These are phyloP conservation scores for Ormyrus labotus DNA, from an alignment of 2,888 invertebrate species.

Conservation along the genomic window DNA sequence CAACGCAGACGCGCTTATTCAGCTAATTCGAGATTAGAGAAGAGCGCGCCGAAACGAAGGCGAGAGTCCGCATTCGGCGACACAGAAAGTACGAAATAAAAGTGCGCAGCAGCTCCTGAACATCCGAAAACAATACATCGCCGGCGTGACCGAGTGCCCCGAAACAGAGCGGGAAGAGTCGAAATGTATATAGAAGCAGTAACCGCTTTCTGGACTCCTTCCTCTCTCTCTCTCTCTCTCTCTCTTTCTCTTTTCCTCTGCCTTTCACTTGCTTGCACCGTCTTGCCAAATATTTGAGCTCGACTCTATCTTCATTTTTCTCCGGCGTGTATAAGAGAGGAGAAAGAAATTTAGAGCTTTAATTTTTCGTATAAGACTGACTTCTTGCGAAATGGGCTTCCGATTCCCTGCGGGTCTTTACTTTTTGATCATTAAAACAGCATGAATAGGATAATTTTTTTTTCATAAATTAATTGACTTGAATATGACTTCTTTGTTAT, in stretches of 20 bases:
- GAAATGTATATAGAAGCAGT: conserved; percentile 9
- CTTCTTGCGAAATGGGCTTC: conserved; percentile 9
- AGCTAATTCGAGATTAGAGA: conserved; percentile 35
- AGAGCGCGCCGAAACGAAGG: neutral
- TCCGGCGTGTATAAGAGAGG: neutral
- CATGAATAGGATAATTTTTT: too few species aligned
- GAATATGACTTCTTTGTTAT: too few species aligned
- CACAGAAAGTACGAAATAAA: conserved; percentile 3
- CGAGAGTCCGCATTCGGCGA: conserved; percentile 1
- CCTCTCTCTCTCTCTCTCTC: too few species aligned
- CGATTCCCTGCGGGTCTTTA: neutral
- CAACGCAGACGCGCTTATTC: conserved; percentile 15
- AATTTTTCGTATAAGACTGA: neutral
- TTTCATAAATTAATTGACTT: neutral
- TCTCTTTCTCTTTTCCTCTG: neutral
- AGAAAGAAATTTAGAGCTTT: conserved; percentile 10
- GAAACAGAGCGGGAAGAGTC: conserved; percentile 15
- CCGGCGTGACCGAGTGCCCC: conserved; percentile 36
- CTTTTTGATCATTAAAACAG: neutral
- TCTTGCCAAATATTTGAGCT: conserved; percentile 45
- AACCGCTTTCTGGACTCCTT: conserved; percentile 17
- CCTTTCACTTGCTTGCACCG: neutral
- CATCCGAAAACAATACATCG: conserved; percentile 49
- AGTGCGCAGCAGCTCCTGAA: neutral
- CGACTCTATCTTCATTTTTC: conserved; percentile 34